Base-by-base conservation (phyloP, 1,140 invertebrate species). In the Neodiprion lecontei region DNA sequence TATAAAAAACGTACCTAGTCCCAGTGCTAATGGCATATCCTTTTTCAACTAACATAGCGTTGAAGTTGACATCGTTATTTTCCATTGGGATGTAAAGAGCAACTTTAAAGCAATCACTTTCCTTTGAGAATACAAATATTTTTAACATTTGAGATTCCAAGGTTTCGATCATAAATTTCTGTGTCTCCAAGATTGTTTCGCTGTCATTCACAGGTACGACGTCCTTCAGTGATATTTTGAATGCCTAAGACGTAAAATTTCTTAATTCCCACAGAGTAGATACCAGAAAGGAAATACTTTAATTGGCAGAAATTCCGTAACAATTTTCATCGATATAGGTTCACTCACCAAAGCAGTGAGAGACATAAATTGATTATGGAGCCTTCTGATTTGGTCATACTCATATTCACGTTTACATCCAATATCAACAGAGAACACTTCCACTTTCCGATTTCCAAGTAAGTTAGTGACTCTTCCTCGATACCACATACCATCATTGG, bases 341-440 rank as follows among this genome's bases (percentile, higher is more conserved):
- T 17, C 53, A 61, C 4, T 78, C 81, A 89, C 88, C 76, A 87
- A 87, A 7, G 82, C 78, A 53, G 79, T 76, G 47, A 76, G 71
- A 70, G 12, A 74, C 67, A 82, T 77, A 67, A 82, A 89, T 8
- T 75, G 73, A 7, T 77, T 48, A 1, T 81, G 75, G 1, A 90
- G 80, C 9, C 71, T 77, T 72, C 83, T 80, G 48, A 90, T 77
- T 5, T 76, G 67, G 10, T 83, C 72, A 50, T 82, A 86, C 8
- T 75, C 65, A 12, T 89, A 65, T 9, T 73, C 72, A 61, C 83
- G 77, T 1, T 72, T 84, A 47, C 82, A 84, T 47, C 91, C 91
- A 79, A 79, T 84, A 77, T 92, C 91, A 1, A 92, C 87, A 69
- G 86, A 88, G 72, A 85, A 85, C 4, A 92, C 88, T 76, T 85